A percentile compares a stretch with the other conserved stretches of the same genome.
These are phyloP conservation scores for Propithecus perrieri DNA, from an alignment of 2,797 vertebrate genomes.

Conservation along the genomic window DNA sequence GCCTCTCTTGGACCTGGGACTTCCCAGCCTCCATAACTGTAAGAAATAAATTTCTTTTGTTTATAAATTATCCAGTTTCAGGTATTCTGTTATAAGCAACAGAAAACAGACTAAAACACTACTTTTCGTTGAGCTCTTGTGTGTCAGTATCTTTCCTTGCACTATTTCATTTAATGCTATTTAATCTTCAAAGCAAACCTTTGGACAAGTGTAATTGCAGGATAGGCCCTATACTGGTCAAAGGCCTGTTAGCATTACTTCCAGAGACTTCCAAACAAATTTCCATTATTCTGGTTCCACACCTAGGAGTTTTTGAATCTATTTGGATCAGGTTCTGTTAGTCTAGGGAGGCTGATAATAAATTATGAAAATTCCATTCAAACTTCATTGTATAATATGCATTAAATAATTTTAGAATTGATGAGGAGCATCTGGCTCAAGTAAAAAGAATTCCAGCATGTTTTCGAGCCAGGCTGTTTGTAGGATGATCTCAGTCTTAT, in stretches of 20 bases:
- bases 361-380: neutral
- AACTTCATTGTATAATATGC: neutral
- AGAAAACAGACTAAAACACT: neutral
- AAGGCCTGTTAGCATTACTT: neutral
- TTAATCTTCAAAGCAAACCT: neutral
- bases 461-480: neutral
- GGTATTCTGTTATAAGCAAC: neutral
- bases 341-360: neutral
- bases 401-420: neutral
- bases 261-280: neutral
- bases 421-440: neutral
- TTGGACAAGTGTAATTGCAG: neutral
- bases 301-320: neutral
- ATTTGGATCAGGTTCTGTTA: neutral
- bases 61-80: neutral
- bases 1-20: no score
- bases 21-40: neutral
- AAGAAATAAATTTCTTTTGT: neutral
- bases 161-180: neutral
- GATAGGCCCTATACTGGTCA: neutral
- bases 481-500: neutral
- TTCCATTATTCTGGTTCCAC: neutral
- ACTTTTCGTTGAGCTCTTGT: neutral
- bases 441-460: neutral
- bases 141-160: neutral